Evolutionary conservation across 2,888 invertebrate genomes (phyloP).

Genomic region (Thereva unica): DNA sequence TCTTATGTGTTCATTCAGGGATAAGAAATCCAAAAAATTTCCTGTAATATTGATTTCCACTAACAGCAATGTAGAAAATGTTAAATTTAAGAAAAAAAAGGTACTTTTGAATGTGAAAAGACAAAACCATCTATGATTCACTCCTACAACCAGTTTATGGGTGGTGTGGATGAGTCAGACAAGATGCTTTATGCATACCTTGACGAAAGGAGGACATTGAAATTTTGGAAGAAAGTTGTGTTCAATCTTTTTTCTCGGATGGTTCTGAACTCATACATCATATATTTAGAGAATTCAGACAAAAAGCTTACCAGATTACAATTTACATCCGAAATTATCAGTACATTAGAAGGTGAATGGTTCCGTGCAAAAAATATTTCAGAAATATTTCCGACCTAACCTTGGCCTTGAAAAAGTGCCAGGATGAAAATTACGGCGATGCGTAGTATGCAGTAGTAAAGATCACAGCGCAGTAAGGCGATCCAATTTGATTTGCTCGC

Average conservation of each 20-base stretch:
- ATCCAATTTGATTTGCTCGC: constrained; percentile 12
- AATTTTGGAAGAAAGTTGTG: constrained; percentile 48
- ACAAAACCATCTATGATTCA: constrained; percentile 41
- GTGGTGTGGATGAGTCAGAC: constrained; percentile 46
- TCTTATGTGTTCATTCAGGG: no score
- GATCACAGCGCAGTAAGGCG: constrained; percentile 10
- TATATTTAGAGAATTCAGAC: constrained; percentile 43
- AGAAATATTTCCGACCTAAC: constrained; percentile 34
- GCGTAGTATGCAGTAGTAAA: constrained; percentile 32
- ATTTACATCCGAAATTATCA: constrained; percentile 45
- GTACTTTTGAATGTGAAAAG: no score
- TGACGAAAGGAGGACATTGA: constrained; percentile 45
- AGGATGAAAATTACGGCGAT: constrained; percentile 43
- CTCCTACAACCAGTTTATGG: constrained; percentile 45
- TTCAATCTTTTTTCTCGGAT: constrained; percentile 46
- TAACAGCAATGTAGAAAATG: no score
- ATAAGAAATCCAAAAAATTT: no score
- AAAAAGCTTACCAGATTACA: constrained; percentile 43
- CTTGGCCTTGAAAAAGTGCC: constrained; percentile 40
- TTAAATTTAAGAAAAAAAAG: no score
- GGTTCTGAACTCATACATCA: constrained; percentile 46
- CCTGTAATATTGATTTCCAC: no score
- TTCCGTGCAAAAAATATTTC: constrained; percentile 33
- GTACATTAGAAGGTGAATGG: constrained; percentile 44
- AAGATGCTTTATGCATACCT: constrained; percentile 46